phyloP scores from a whole-genome alignment of 37 sponge, comb jelly and placozoan genomes.

The Theonella swinhoei region DNA sequence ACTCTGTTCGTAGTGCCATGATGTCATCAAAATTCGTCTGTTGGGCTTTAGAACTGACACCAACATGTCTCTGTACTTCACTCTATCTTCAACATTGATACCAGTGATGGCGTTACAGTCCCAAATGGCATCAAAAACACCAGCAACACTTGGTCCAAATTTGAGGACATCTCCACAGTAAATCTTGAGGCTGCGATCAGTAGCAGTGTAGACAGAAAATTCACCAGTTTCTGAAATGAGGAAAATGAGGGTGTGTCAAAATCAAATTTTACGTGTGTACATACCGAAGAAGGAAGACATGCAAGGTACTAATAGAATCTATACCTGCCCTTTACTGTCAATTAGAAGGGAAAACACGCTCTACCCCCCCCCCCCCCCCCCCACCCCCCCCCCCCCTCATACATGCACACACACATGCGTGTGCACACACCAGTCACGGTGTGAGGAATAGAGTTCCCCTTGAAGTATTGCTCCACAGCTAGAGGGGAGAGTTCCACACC shows the following conservation, averaged over 20 bases:
- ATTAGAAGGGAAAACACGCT: too few relatives aligned
- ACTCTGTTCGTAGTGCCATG: constrained; percentile 42
- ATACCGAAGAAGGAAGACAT: too few relatives aligned
- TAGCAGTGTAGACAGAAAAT: constrained; percentile 42
- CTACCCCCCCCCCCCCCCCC: too few relatives aligned
- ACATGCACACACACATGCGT: too few relatives aligned
- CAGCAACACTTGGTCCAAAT: constrained; percentile 8
- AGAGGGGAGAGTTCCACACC: constrained; percentile 59
- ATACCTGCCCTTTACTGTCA: too few relatives aligned
- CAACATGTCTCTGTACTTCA: constrained; percentile 17
- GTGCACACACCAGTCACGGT: neutral
- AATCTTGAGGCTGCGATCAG: constrained; percentile 34
- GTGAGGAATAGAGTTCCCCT: constrained; percentile 50
- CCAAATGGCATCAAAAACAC: constrained; percentile 74
- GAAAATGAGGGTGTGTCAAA: too few relatives aligned
- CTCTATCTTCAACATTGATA: constrained; percentile 34
- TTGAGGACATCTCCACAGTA: constrained; percentile 54
- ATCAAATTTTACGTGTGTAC: too few relatives aligned
- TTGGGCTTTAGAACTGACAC: constrained; percentile 20
- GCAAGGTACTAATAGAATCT: too few relatives aligned
- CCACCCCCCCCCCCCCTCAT: too few relatives aligned
- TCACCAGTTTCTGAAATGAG: neutral
- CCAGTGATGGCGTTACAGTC: constrained; percentile 63
- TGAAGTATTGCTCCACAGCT: constrained; percentile 47
- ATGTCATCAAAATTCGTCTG: constrained; percentile 38